Evolutionary conservation across 2,797 vertebrate species (phyloP), one percentile per base, ranked within the genome.

Genomic region (Carduelis carduelis): DNA sequence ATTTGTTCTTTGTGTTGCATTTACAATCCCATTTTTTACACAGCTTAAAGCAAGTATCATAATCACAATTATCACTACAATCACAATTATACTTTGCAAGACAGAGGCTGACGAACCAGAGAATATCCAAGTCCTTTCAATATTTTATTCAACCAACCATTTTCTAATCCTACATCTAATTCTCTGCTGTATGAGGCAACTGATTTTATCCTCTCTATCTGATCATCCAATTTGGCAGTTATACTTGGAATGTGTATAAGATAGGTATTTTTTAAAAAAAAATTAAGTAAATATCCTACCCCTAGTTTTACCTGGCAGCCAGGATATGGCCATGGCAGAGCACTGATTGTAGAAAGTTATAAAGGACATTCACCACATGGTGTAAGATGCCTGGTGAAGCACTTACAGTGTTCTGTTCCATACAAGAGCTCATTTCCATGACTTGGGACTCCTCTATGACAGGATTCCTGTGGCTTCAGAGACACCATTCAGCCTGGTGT

Each of bases 371-470:
- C 22, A 35, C 13, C 23, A 24, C 26, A 3, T 50, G 28, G 14
- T 60, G 13, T 70, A 56, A 52, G 11, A 20, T 18, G 11, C 27
- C 19, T 86, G 30, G 20, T 47, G n/a, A 46, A 64, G 41, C 39
- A 50, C 7, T 14, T 30, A 15, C 0, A 0, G 20, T 1, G 1
- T 17, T 63, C 30, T 81, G 24, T 27, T 77, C 30, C 14, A 17
- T 24, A 7, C 11, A 56, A 11, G 27, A 9, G 6, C 12, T 50
- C 9, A 20, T 5, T 44, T 77, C 26, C 20, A 27, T 37, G 22
- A 37, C 16, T 11, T 23, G 14, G 43, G 37, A 61, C 2, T 28
- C 34, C 18, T 77, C 15, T 59, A 0, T 44, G 34, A 44, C 5
- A 6, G 35, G 13, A 37, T 68, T 60, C 8, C 13, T 60, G 27